Evolutionary conservation across 2,113 vertebrate genomes (phyloP).

Genomic region (Tamias sibiricus): DNA sequence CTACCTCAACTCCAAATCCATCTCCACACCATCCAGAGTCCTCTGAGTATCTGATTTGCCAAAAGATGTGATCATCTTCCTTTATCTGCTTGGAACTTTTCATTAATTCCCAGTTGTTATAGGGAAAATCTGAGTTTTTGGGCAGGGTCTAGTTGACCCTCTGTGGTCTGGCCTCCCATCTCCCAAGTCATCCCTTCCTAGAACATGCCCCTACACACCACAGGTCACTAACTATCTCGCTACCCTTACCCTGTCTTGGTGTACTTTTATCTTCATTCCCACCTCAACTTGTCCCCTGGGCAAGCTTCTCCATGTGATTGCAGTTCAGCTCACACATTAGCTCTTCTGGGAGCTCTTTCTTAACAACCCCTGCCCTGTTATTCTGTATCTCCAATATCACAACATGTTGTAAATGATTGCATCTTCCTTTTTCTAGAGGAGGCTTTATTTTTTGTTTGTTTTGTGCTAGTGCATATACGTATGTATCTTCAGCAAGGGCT

Average conservation of each 20-base stretch:
- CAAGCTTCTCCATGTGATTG: not conserved
- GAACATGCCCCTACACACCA: not conserved
- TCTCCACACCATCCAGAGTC: not conserved
- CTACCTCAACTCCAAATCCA: not conserved
- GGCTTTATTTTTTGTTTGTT: not conserved
- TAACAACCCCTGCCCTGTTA: not conserved
- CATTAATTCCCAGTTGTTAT: not conserved
- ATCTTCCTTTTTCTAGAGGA: not conserved
- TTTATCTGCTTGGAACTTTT: not conserved
- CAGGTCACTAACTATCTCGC: not conserved
- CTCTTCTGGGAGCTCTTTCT: not conserved
- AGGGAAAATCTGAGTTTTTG: not conserved
- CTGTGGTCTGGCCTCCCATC: not conserved
- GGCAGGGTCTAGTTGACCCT: not conserved
- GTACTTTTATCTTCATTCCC: not conserved
- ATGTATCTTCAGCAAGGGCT: not conserved
- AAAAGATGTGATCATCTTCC: not conserved
- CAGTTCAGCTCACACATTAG: not conserved
- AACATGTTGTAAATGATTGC: not conserved
- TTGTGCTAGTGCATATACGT: not conserved
- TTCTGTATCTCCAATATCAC: not conserved
- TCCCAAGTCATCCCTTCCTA: not conserved
- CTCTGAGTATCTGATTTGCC: not conserved
- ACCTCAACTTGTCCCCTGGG: fast-evolving
- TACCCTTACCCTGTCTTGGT: not conserved